phyloP scores from a whole-genome alignment of 2,888 invertebrate species.

The Metopia argyrocephala region DNA sequence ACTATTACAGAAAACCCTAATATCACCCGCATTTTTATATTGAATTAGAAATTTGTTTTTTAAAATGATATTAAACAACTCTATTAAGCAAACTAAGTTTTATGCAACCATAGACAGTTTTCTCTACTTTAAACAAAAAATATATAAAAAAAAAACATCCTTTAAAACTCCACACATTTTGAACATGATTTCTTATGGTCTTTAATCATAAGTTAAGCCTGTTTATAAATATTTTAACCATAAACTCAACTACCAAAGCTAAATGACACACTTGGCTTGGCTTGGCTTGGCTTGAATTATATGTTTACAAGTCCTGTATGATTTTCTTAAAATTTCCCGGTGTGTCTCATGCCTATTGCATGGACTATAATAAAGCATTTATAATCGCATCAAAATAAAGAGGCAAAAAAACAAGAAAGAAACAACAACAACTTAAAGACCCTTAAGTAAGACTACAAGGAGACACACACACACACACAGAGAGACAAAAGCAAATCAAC shows the following conservation, averaged over 20 bases:
- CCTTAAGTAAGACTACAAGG: slow-evolving; percentile 32
- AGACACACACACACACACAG: background rate
- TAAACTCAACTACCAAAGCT: background rate
- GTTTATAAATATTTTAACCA: background rate
- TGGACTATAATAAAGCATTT: slow-evolving; percentile 49
- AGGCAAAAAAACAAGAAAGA: slow-evolving; percentile 12
- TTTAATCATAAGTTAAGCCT: slow-evolving; percentile 9
- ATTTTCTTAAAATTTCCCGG: slow-evolving; percentile 7
- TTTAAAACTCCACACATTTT: no score
- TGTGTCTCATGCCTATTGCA: slow-evolving; percentile 33
- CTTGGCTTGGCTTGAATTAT: slow-evolving; percentile 33
- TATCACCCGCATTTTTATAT: no score
- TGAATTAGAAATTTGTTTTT: background rate
- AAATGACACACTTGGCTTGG: slow-evolving; percentile 45
- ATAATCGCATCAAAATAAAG: slow-evolving; percentile 45
- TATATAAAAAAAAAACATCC: no score
- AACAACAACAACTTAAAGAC: slow-evolving; percentile 26
- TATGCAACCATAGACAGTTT: no score
- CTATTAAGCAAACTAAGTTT: no score
- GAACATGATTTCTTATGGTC: background rate
- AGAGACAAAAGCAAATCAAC: slow-evolving; percentile 29
- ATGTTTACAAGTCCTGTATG: slow-evolving; percentile 9
- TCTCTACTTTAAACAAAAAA: no score
- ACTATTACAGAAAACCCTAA: no score
- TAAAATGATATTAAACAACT: no score